Evolutionary conservation across 2,113 vertebrate genomes (phyloP), one percentile per base, ranked within the genome.

Genomic region (Sphaerodactylus townsendi): DNA sequence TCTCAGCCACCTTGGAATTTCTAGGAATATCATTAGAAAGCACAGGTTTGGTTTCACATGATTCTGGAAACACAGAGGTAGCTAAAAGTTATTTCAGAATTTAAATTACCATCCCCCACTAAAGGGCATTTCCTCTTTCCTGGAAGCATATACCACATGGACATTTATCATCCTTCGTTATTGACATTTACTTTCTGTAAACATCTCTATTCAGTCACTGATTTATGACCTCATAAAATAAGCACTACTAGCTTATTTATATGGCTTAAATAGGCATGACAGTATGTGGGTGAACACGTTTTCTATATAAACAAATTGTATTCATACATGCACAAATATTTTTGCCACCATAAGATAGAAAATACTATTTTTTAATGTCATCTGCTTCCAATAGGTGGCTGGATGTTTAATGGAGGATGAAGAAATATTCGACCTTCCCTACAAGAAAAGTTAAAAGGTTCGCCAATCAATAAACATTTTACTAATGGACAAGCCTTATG

Each of bases 401-500:
- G 33, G 1, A 23, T 66, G 33, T 21, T 68, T n/a, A 83, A 46
- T 33, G 0, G 0, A 48, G 39, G 77, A 50, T 56, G 2, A 25
- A 85, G 39, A 35, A 17, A 41, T 15, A 13, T 14, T 69, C 8
- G 23, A 33, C 33, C 75, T 59, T 64, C 46, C 71, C 56, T 75
- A 33, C 39, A 85, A 77, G 79, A n/a, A 39, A 77, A 85, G 41
- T 15, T 37, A 87, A 84, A 73, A 39, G 10, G 41, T 41, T 83
- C 56, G 37, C 48, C 69, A 71, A 88, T 84, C 56, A 41, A 90
- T 75, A 86, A 14, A 76, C 4, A 80, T 88, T 81, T 83, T 65
- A 77, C 50, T 85, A 85, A 93, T 85, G 68, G 35, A 84, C 68
- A 90, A 86, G 79, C 10, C 64, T 74, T 66, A 79, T 6, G 37